Percentiles rank a stretch among this genome's conserved stretches.
These are phyloP conservation scores for Calyptommatus sinebrachiatus DNA, from an alignment of 2,113 vertebrate genomes.

Conservation along the genomic window DNA sequence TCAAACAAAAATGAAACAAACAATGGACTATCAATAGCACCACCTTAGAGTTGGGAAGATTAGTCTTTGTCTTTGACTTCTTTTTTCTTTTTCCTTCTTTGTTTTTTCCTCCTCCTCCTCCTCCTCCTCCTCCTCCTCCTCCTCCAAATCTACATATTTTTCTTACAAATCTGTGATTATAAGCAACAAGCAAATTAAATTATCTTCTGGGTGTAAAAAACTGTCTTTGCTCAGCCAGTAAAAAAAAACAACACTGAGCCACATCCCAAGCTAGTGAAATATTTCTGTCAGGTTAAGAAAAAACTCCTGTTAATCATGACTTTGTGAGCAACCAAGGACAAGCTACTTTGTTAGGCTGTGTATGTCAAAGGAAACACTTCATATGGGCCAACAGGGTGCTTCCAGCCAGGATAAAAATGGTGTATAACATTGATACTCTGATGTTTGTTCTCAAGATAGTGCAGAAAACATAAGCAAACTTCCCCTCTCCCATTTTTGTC, in stretches of 20 bases:
- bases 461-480: conserved; percentile 1
- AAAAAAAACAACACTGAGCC: neutral
- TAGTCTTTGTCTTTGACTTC: neutral
- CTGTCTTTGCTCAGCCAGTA: neutral
- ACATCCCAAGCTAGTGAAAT: neutral
- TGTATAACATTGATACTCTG: neutral
- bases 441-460: neutral
- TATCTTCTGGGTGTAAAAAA: neutral
- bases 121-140: neutral
- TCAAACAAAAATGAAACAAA: neutral
- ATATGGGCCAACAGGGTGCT: rapidly evolving
- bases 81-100: neutral
- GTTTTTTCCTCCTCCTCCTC: neutral
- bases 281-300: conserved; percentile 2
- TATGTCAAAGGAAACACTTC: neutral
- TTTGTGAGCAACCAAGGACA: neutral
- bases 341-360: neutral
- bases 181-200: neutral
- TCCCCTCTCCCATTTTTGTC: neutral
- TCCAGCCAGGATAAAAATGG: conserved; percentile 18
- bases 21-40: neutral
- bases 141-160: neutral
- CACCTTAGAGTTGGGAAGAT: neutral
- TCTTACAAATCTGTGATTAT: neutral
- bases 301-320: neutral